Percentiles rank a stretch among this genome's conserved stretches.
These are phyloP conservation scores for Cranoglanis bouderius DNA, from an alignment of 2,113 vertebrate genomes.

Conservation along the genomic window DNA sequence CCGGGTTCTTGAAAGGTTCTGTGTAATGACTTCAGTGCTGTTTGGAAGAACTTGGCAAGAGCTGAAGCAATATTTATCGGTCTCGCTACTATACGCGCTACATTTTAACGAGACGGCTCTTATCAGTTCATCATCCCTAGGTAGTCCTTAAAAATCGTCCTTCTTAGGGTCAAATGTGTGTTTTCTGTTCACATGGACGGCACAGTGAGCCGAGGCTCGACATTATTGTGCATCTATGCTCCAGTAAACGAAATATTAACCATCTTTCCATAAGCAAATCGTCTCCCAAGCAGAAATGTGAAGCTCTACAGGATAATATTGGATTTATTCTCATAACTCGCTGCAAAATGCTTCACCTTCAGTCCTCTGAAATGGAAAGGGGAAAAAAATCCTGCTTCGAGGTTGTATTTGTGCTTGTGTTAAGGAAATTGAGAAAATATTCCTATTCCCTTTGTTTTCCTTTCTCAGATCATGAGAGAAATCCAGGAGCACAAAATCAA, in stretches of 20 bases:
- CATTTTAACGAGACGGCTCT: not conserved
- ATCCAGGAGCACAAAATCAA: slow-evolving; percentile 99
- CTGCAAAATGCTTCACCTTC: not conserved
- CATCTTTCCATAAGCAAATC: not conserved
- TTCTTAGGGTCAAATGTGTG: not conserved
- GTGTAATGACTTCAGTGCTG: not conserved
- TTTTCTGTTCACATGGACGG: not conserved
- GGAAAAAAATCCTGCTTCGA: not conserved
- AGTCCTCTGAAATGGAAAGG: not conserved
- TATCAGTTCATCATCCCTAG: not conserved
- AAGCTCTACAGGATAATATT: not conserved
- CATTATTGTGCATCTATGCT: not conserved
- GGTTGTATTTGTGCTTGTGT: not conserved
- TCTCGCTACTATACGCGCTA: no score
- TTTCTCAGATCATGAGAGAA: slow-evolving; percentile 93
- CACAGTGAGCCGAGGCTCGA: no score
- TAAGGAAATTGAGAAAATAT: not conserved
- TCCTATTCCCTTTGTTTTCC: slow-evolving; percentile 3
- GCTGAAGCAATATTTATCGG: not conserved
- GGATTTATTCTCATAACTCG: not conserved
- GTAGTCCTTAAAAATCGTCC: not conserved
- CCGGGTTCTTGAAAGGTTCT: not conserved
- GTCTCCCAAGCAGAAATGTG: not conserved
- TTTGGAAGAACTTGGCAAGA: not conserved
- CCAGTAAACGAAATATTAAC: not conserved